These are phyloP conservation scores for Prietella phreatophila DNA, from an alignment of 2,113 vertebrate genomes.

Conservation along the genomic window DNA sequence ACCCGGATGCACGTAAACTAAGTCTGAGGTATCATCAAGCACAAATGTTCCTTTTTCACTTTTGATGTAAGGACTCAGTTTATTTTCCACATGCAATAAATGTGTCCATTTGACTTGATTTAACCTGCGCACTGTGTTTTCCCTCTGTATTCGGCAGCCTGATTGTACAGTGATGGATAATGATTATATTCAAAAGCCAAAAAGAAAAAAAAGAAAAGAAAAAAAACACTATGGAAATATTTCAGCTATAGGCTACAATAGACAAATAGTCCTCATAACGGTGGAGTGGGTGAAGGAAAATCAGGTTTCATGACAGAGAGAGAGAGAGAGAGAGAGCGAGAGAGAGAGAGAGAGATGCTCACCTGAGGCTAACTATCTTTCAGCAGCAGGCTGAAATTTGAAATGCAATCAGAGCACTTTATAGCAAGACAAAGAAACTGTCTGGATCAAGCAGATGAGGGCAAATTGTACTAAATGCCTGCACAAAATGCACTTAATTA, in stretches of 20 bases:
- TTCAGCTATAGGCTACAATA: slow-evolving; percentile 48
- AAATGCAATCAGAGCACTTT: slow-evolving; percentile 43
- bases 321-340: slow-evolving; percentile 41
- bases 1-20: not conserved
- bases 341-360: slow-evolving; percentile 38
- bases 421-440: slow-evolving; percentile 30
- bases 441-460: not conserved
- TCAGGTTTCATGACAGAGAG: slow-evolving; percentile 47
- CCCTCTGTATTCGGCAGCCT: slow-evolving; percentile 17
- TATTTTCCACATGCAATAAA: slow-evolving; percentile 19
- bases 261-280: slow-evolving; percentile 40
- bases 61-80: not conserved
- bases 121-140: slow-evolving; percentile 21
- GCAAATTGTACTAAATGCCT: slow-evolving; percentile 9
- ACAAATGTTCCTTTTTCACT: not conserved
- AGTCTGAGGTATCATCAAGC: not conserved
- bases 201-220: not conserved
- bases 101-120: slow-evolving; percentile 34
- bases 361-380: slow-evolving; percentile 34
- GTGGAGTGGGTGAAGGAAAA: slow-evolving; percentile 30
- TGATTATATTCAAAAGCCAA: slow-evolving; percentile 32
- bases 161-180: slow-evolving; percentile 42
- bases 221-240: slow-evolving; percentile 44
- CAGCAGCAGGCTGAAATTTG: slow-evolving; percentile 7
- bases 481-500: slow-evolving; percentile 22